Base-by-base conservation (phyloP, 2,888 invertebrate species). In the Rhodophaea formosa region DNA sequence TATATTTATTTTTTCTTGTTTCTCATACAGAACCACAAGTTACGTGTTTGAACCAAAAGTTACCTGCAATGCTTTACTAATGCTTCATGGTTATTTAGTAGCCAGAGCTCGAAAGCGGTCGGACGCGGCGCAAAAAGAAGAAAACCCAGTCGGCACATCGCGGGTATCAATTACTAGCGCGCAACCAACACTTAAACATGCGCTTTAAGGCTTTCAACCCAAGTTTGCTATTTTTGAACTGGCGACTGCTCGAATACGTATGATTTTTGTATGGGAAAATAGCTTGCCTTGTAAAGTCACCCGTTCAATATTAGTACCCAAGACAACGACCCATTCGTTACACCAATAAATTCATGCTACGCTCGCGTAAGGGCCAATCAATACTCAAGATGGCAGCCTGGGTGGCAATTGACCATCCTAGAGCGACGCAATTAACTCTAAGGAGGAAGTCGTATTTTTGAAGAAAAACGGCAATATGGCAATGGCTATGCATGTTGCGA, bases 71-170 rank as follows among this genome's bases (percentile, higher is more conserved):
- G 29, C 10, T 29, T 52, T 32, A 35, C 46, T 6, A 46, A 55
- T 47, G 17, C 44, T 55, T 47, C 47, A 56, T 39, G 46, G 55
- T 56, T 47, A 47, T 56, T 56, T 56, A 56, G 39, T 47, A 56
- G 39, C 32, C 15, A 10, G 46, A 29, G 45, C 54, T 44, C 49
- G 32, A 49, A 49, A 49, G 49, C 49, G 14, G 29, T 15, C 2
- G 10, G 3, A 0, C 23, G 29, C 30, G 12, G 53, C 17, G 17
- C 47, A 46, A 47, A 46, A 55, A 47, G 49, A 51, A 10, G 49
- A 16, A 35, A 51, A 14, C 8, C 16, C 2, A 23, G 15, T 44
- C 15, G 12, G 10, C 30, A 32, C 49, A 32, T 51, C 12, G 29
- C 46, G 23, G 23, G 46, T 51, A 51, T 51, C 32, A 51, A 51